Conservation (phyloP, 2,797 vertebrate genomes). For the Rousettus madagascariensis region DNA sequence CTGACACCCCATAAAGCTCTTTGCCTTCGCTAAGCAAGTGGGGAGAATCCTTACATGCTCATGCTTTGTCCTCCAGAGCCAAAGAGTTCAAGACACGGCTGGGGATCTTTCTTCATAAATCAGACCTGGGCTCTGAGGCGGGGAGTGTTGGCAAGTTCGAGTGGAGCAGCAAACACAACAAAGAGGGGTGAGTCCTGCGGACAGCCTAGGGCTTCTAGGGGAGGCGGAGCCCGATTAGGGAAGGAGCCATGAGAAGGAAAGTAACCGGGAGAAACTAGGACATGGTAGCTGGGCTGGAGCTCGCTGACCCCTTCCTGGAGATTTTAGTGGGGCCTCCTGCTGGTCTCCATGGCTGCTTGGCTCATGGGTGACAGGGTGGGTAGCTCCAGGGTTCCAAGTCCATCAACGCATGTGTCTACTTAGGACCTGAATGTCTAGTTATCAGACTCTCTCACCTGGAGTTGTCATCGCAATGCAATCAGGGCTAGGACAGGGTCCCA, state of each 20-base stretch:
- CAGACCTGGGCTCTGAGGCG: constrained; percentile 81
- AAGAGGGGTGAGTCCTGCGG: constrained; percentile 76
- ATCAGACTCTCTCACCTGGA: background rate
- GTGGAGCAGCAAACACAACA: constrained; percentile 75
- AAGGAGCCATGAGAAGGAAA: background rate
- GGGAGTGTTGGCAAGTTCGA: constrained; percentile 77
- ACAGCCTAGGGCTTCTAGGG: background rate
- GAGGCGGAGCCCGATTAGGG: background rate
- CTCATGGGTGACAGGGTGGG: background rate
- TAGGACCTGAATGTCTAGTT: background rate
- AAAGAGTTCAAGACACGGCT: constrained; percentile 93
- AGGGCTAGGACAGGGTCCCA: background rate
- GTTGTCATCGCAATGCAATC: fast-evolving
- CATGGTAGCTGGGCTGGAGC: too few relatives aligned
- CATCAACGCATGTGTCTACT: background rate
- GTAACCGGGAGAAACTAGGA: background rate
- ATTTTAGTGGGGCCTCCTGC: background rate
- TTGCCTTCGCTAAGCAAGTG: background rate
- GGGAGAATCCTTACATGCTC: background rate
- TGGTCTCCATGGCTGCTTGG: background rate
- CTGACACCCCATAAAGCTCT: background rate
- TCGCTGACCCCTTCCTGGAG: background rate
- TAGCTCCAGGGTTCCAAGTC: background rate
- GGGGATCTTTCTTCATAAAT: constrained; percentile 90
- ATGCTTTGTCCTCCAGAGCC: constrained; percentile 84